Percentiles rank a stretch among this genome's conserved stretches.
These are phyloP conservation scores for Syngnathus typhle DNA, from an alignment of 2,113 vertebrate species.

Conservation along the genomic window DNA sequence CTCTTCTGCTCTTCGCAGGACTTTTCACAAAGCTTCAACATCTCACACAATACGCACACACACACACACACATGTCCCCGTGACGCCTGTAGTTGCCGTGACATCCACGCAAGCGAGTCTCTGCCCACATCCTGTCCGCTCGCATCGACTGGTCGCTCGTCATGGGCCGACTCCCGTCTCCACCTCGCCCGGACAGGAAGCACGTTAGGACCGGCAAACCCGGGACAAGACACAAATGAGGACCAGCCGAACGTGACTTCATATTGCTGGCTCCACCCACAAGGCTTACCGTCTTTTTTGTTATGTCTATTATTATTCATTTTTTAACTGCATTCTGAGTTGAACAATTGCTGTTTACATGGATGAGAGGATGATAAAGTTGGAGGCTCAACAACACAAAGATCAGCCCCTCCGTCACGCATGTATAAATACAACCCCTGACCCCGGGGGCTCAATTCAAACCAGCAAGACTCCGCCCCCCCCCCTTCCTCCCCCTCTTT, in stretches of 20 bases:
- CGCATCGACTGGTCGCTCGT: conserved; percentile 43
- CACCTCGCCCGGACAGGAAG: conserved; percentile 33
- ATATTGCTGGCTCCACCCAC: neutral
- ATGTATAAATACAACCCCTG: conserved; percentile 70
- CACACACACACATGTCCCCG: conserved; percentile 39
- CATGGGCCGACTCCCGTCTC: conserved; percentile 44
- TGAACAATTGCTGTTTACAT: too few species aligned
- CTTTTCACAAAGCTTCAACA: conserved; percentile 63
- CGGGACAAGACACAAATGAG: neutral
- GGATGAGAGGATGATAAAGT: neutral
- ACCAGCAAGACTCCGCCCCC: conserved; percentile 66
- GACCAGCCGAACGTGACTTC: neutral
- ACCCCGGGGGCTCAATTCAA: conserved; percentile 31
- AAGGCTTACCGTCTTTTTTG: neutral
- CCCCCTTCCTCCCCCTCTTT: conserved; percentile 33
- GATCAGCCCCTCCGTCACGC: conserved; percentile 33
- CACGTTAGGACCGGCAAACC: conserved; percentile 24
- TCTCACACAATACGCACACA: conserved; percentile 36
- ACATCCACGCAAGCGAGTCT: conserved; percentile 52
- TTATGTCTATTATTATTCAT: too few species aligned
- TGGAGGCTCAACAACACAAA: neutral
- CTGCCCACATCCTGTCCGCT: conserved; percentile 63
- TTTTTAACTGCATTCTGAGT: too few species aligned
- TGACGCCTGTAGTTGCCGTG: conserved; percentile 53
- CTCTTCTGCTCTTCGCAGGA: conserved; percentile 26